phyloP scores from a whole-genome alignment of 2,797 vertebrate species.

The Psittacula echo region DNA sequence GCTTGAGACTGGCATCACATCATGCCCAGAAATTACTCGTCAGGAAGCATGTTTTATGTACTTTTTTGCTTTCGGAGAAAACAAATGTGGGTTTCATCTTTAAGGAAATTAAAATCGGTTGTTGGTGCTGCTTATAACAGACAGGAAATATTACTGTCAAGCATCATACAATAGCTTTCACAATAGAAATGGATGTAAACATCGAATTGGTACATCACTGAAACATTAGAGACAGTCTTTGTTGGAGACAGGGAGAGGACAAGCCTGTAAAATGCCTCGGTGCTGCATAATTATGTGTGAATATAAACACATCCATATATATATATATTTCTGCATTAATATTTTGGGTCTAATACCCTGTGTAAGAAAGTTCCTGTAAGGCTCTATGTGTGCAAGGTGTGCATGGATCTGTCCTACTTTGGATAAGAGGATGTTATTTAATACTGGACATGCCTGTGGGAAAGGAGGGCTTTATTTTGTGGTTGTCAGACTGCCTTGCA shows the following conservation, averaged over 20 bases:
- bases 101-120: constrained; percentile 23
- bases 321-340: constrained; percentile 14
- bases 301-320: not conserved
- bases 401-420: not conserved
- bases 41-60: not conserved
- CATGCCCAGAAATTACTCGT: not conserved
- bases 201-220: not conserved
- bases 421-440: not conserved
- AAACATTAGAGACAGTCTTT: not conserved
- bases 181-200: not conserved
- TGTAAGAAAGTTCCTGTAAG: not conserved
- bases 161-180: not conserved
- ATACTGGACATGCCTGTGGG: not conserved
- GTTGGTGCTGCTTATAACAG: not conserved
- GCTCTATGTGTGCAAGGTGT: not conserved
- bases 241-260: not conserved
- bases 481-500: not conserved
- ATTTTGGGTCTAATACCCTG: not conserved
- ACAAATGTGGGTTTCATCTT: not conserved
- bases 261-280: not conserved
- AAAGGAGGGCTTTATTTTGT: not conserved
- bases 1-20: not conserved
- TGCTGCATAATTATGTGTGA: not conserved
- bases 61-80: not conserved
- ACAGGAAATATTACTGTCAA: constrained; percentile 33